Evolutionary conservation across 2,888 invertebrate genomes (phyloP), one percentile per base, ranked within the genome.

Genomic region (Gymnoscelis rufifasciata): DNA sequence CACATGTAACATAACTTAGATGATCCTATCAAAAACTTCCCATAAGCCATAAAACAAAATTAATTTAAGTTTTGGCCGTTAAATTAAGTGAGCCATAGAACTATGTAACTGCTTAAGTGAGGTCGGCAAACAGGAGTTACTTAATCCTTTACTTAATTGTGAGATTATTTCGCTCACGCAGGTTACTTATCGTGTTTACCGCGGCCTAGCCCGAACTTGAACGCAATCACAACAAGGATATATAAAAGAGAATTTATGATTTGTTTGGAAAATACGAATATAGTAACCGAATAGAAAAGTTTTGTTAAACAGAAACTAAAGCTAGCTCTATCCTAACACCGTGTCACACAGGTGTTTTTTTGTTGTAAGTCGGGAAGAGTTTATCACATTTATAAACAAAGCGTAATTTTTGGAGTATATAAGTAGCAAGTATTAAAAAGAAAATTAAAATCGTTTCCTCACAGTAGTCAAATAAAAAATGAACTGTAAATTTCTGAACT

Each of bases 111-210:
- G 45, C 49, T 52, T 51, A 51, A 52, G 58, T 56, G 57, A 58
- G 60, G 62, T 63, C 60, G 61, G 62, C 59, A 64, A 69, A 66
- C 68, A 68, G 59, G 68, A 61, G 59, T 70, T 60, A 61, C 58
- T 59, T 66, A 73, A 74, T 64, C 73, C 68, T 66, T 73, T 67
- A 68, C 68, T 68, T 71, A 75, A 74, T 72, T 74, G 74, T 68
- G 61, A 71, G 76, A 75, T 76, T 75, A 73, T 64, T 66, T 69
- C 59, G 64, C 62, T 71, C 69, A 69, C 63, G 66, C 67, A 57
- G 68, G 65, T 68, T 68, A 72, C 74, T 73, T 74, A 74, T 74
- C 74, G 71, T 71, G 66, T 72, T 69, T 64, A 66, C 71, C 64
- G 65, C 66, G 57, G 60, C 64, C 64, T 56, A 56, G 64, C 53